Conservation (phyloP, 2,113 vertebrate species). For the Gila orcuttii region DNA sequence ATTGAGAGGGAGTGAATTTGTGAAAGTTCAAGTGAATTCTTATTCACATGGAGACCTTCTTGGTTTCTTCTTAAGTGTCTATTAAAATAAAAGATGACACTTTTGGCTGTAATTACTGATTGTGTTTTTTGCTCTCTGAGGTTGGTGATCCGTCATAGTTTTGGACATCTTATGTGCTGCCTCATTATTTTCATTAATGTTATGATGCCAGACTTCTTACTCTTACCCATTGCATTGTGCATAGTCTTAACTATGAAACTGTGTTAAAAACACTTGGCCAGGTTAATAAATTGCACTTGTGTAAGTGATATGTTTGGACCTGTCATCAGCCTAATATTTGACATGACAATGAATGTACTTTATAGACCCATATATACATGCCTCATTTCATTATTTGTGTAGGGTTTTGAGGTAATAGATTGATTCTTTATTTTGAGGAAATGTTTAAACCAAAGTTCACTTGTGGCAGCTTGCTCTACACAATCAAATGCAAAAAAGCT, state of each 20-base stretch:
- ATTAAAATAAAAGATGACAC: neutral
- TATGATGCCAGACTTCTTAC: too few relatives aligned
- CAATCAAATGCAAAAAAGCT: slow-evolving; percentile 66
- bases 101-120: neutral
- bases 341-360: slow-evolving; percentile 30
- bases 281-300: slow-evolving; percentile 14
- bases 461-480: slow-evolving; percentile 73
- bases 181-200: neutral
- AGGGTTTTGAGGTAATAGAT: slow-evolving; percentile 32
- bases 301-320: neutral
- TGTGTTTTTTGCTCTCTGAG: neutral
- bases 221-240: neutral
- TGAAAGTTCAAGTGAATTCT: neutral
- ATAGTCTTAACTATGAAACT: neutral
- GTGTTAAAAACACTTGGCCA: neutral
- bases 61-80: neutral
- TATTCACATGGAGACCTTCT: too few relatives aligned
- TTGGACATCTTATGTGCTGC: neutral
- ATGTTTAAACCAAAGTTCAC: slow-evolving; percentile 72
- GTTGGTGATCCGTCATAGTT: neutral
- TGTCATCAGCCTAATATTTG: neutral
- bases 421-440: slow-evolving; percentile 33
- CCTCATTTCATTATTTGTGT: slow-evolving; percentile 13
- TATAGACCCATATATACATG: slow-evolving; percentile 18
- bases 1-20: neutral